Base-by-base conservation (phyloP, 92 coral and sea anemone genomes). In the Nematostella vectensis region DNA sequence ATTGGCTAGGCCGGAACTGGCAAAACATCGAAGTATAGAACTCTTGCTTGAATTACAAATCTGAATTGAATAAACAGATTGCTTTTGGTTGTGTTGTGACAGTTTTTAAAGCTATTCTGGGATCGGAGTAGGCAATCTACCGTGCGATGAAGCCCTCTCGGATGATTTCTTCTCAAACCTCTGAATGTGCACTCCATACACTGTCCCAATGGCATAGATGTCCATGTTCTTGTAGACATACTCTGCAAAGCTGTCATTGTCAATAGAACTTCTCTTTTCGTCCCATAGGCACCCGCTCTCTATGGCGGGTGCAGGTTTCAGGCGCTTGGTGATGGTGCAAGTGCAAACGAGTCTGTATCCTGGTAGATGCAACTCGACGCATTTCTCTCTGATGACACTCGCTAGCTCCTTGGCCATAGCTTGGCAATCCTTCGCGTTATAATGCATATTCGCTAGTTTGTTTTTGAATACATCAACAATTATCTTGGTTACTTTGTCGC, bases 211-310 rank as follows among this genome's bases (percentile, higher is more conserved):
- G 10, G 94, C 99, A 28, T 77, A 62, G 25, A 93, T 57, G 25
- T 79, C 79, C 4, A 75, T 82, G 66, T 80, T 93, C 58, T 69
- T 93, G 72, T 74, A 87, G 63, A 87, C 69, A 37, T 70, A 83
- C 54, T 93, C 99, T 0, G 82, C 96, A 43, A 93, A 87, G 39
- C 68, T 76, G 31, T 93, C 99, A 40, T 63, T 54, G 12, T 93
- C 88, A 3, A 65, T 64, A 4, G 71, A 64, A 0, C 78, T 51
- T 9, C 50, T 50, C 15, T 63, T 65, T 10, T 75, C 81, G n/a
- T 93, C 83, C 99, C 99, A 93, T 6, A 95, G 89, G 48, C 83
- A 87, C 11, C 99, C 94, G 65, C 99, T 93, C 26, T 93, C 88
- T 29, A 87, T 36, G 29, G 66, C 54, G 1, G 83, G 81, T 0